Conservation (phyloP, 2,113 vertebrate genomes). For the Varanus komodoensis region DNA sequence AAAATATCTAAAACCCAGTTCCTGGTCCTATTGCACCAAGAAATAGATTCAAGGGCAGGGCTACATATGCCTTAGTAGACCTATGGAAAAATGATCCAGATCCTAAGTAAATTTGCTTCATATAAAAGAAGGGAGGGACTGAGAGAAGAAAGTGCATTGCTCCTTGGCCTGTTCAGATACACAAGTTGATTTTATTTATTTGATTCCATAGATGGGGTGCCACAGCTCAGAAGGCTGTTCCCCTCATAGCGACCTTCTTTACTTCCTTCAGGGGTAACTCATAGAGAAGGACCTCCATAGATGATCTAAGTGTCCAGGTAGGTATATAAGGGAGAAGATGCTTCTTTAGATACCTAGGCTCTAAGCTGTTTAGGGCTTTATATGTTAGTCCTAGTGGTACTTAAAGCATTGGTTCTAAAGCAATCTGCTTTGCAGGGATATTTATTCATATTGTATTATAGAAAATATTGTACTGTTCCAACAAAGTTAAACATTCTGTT, state of each 20-base stretch:
- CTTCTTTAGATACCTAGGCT: no score
- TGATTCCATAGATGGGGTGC: no score
- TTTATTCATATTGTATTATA: neutral
- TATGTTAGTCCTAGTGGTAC: no score
- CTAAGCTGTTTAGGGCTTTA: no score
- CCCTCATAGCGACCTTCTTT: no score
- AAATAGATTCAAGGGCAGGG: neutral
- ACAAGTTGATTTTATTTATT: neutral
- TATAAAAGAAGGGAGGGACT: neutral
- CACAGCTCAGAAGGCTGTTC: no score
- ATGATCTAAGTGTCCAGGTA: no score
- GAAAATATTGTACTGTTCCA: neutral
- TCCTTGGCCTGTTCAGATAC: neutral
- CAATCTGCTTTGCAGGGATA: neutral
- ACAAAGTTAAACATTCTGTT: slow-evolving; percentile 38
- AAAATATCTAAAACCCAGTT: slow-evolving; percentile 15
- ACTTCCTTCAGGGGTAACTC: no score
- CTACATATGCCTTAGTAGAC: neutral
- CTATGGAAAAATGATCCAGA: neutral
- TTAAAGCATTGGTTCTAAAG: neutral
- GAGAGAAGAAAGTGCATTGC: neutral
- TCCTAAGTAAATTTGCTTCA: neutral
- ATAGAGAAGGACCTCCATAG: no score
- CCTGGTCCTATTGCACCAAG: neutral
- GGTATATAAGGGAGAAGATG: no score